Evolutionary conservation across 2,113 vertebrate genomes (phyloP).

Genomic region (Centropristis striata): DNA sequence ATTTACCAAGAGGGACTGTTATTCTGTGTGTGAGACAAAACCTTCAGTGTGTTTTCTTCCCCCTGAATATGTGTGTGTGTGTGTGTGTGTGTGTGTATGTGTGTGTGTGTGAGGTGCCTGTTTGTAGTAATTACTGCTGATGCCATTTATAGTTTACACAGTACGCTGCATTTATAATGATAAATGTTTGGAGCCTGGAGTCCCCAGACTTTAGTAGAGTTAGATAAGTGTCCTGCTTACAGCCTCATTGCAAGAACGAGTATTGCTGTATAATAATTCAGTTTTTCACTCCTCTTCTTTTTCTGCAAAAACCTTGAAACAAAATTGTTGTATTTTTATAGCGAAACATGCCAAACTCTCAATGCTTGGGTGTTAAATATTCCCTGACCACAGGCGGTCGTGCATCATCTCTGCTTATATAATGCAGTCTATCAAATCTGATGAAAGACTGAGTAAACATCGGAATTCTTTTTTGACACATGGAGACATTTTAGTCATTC

Average conservation of each 20-base stretch:
- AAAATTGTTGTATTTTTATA: background rate
- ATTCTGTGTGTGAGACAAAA: conserved; percentile 25
- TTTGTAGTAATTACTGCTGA: conserved; percentile 46
- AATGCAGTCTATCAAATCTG: background rate
- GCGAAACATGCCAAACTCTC: background rate
- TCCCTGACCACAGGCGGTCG: background rate
- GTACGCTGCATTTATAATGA: conserved; percentile 19
- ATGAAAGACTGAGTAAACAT: background rate
- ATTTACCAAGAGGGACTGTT: conserved; percentile 29
- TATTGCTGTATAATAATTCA: background rate
- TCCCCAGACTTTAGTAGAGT: conserved; percentile 1
- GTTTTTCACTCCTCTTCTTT: background rate
- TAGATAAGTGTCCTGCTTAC: conserved; percentile 22
- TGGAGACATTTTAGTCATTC: background rate
- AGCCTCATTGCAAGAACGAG: background rate
- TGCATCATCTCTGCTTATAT: background rate
- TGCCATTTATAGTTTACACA: conserved; percentile 36
- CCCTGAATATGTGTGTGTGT: too few relatives aligned
- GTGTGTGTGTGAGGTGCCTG: background rate
- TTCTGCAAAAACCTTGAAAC: background rate
- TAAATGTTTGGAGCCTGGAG: conserved; percentile 22
- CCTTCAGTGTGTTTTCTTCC: too few relatives aligned
- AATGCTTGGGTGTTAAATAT: background rate
- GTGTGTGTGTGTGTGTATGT: background rate
- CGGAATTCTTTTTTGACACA: background rate